A percentile compares a stretch with the other conserved stretches of the same genome.
These are phyloP conservation scores for Tragelaphus oryx DNA, from an alignment of 2,797 vertebrate genomes.

Conservation along the genomic window DNA sequence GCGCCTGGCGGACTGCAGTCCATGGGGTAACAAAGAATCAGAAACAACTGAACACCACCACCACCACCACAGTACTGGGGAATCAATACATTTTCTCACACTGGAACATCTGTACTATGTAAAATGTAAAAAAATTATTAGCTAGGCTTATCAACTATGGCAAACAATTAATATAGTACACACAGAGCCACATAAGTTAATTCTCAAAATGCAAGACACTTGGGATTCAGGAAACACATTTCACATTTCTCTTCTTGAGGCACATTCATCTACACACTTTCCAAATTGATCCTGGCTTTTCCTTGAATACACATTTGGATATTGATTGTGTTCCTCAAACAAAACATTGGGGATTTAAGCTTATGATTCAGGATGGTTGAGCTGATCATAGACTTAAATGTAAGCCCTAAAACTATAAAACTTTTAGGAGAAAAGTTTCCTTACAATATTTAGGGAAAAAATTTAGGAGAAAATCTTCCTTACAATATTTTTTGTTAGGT, in stretches of 20 bases:
- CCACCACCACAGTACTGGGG: neutral
- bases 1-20: fast-evolving
- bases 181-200: neutral
- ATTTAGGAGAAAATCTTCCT: neutral
- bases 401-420: neutral
- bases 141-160: neutral
- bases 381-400: neutral
- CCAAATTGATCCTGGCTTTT: neutral
- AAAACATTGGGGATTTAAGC: neutral
- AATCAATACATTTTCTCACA: neutral
- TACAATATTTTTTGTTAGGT: neutral
- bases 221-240: neutral
- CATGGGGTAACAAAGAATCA: fast-evolving
- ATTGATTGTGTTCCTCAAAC: neutral
- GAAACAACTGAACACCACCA: neutral
- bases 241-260: neutral
- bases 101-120: neutral
- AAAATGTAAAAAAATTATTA: neutral
- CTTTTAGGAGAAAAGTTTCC: neutral
- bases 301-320: neutral
- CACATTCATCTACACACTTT: neutral
- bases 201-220: neutral
- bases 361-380: neutral
- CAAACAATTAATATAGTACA: neutral
- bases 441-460: neutral